Evolutionary conservation across 2,113 vertebrate genomes (phyloP), one percentile per base, ranked within the genome.

Genomic region (Mellivora capensis): DNA sequence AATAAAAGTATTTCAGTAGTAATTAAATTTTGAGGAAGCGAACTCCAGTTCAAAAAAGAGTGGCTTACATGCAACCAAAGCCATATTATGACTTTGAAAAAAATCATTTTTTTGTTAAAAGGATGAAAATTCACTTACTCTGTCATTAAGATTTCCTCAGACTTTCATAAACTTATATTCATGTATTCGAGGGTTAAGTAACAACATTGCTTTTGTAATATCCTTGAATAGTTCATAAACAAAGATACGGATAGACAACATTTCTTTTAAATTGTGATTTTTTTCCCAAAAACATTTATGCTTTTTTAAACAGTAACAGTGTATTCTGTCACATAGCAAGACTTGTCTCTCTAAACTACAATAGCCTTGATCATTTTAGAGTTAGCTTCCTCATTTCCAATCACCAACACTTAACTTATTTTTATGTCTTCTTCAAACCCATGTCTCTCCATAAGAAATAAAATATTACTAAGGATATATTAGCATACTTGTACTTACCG

Each of bases 401-500:
- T n/a, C 59, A 52, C 37, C 3, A 67, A 39, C 3, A 29, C 18
- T 79, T 61, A 7, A 27, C 7, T 57, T 27, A 54, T 20, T 34
- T 59, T 62, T 31, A 31, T 2, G 14, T 42, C 44, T 59, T 29
- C 91, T 92, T 93, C 80, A 74, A 84, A 83, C 49, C 27, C 9
- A 21, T 0, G 4, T 7, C 42, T 13, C 23, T 10, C 44, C 49
- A 69, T 90, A 62, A 87, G 34, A 71, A 74, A 27, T 5, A 10
- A 23, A 52, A 11, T 10, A 27, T 10, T 17, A 74, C 15, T 3
- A 44, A 79, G 44, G 8, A 81, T 87, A 69, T 37, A 95, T 71
- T 21, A 98, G 97, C 67, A 59, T 96, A 15, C 31, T 79, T 3
- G 83, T 10, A 97, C 99, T 52, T 98, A 99, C 99, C 99, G 97